A percentile compares a stretch with the other conserved stretches of the same genome.
phyloP scores from a whole-genome alignment of 2,113 vertebrate species.

The Isichthys henryi region DNA sequence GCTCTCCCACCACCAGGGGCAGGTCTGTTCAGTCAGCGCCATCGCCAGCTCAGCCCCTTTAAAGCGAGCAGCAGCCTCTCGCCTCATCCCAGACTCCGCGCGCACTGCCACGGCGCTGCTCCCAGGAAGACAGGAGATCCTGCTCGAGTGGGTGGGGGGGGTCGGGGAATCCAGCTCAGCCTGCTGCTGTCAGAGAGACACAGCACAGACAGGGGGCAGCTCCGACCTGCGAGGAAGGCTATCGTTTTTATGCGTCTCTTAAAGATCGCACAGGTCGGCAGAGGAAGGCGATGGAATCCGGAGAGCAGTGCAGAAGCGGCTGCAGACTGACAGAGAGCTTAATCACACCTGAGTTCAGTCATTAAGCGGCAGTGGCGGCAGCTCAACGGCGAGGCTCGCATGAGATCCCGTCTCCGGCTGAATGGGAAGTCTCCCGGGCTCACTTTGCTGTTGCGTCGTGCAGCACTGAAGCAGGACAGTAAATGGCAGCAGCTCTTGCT shows the following conservation, averaged over 20 bases:
- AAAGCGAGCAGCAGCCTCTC: slow-evolving; percentile 24
- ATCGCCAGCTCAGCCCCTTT: background rate
- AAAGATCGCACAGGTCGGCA: slow-evolving; percentile 36
- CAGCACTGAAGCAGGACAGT: slow-evolving; percentile 36
- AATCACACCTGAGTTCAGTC: slow-evolving; percentile 53
- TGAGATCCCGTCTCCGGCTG: slow-evolving; percentile 36
- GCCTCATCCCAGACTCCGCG: slow-evolving; percentile 22
- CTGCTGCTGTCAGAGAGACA: slow-evolving; percentile 1
- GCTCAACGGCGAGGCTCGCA: slow-evolving; percentile 39
- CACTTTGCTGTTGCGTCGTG: slow-evolving; percentile 32
- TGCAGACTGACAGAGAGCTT: slow-evolving; percentile 53
- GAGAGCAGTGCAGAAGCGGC: slow-evolving; percentile 39
- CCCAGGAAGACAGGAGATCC: slow-evolving; percentile 22
- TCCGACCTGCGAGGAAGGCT: slow-evolving; percentile 46
- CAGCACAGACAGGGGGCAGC: slow-evolving; percentile 38
- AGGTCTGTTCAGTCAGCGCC: slow-evolving; percentile 9
- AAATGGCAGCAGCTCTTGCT: slow-evolving; percentile 30
- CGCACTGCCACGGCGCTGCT: slow-evolving; percentile 18
- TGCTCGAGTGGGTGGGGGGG: slow-evolving; percentile 35
- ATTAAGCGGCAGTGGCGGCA: slow-evolving; percentile 50
- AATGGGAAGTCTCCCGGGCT: slow-evolving; percentile 38
- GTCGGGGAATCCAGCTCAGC: slow-evolving; percentile 30
- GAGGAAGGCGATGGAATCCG: slow-evolving; percentile 48
- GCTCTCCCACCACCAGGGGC: slow-evolving; percentile 23
- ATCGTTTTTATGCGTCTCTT: slow-evolving; percentile 18